These are phyloP conservation scores for Drosophila gaucha DNA, from an alignment of 2,888 invertebrate species.

Conservation along the genomic window DNA sequence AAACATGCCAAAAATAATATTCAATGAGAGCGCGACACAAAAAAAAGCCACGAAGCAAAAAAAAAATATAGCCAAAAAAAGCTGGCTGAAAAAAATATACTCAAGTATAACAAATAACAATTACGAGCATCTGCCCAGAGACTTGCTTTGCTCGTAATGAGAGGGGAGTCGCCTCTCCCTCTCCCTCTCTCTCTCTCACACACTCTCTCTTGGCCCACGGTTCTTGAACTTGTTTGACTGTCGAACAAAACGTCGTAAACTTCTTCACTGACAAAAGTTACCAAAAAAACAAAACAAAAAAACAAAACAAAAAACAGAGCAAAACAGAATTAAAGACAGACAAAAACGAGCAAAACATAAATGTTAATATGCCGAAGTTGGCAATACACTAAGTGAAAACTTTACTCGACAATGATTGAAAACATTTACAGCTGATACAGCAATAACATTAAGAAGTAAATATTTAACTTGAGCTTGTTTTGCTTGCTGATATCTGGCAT, in stretches of 20 bases:
- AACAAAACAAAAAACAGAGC: not conserved
- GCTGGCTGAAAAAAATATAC: not conserved
- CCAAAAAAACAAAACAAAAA: constrained; percentile 8
- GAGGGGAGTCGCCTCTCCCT: not conserved
- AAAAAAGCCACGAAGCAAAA: constrained; percentile 15
- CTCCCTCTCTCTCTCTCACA: not conserved
- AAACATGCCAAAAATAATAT: constrained; percentile 80
- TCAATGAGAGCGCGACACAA: constrained; percentile 48
- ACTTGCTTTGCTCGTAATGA: constrained; percentile 26
- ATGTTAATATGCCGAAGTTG: constrained; percentile 11
- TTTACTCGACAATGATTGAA: not conserved
- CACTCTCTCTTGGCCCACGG: constrained; percentile 13
- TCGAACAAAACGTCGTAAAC: constrained; percentile 30
- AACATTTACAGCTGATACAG: not conserved
- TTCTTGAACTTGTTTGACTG: constrained; percentile 46
- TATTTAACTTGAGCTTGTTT: not conserved
- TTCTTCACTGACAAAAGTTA: constrained; percentile 28
- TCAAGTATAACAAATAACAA: constrained; percentile 44
- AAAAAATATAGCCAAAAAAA: constrained; percentile 24
- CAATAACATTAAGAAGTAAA: not conserved
- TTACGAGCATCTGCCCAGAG: constrained; percentile 42
- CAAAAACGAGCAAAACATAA: constrained; percentile 5
- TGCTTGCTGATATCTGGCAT: too few relatives aligned
- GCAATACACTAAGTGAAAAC: constrained; percentile 28
- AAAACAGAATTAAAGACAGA: not conserved